Conservation (phyloP, 2,888 invertebrate species). For the Electrophaes corylata region DNA sequence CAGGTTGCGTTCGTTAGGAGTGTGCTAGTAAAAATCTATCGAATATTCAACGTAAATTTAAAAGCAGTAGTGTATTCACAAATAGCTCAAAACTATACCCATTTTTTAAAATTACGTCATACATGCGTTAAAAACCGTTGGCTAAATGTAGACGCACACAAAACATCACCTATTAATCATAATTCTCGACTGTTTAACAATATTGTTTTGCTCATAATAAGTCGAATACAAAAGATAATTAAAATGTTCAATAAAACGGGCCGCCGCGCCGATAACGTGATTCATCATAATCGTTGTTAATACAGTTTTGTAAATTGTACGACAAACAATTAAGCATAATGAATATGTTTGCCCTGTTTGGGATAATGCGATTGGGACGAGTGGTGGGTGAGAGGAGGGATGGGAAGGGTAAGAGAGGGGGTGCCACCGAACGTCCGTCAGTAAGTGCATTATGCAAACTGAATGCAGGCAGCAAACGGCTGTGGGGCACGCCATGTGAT, state of each 20-base stretch:
- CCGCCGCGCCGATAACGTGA: slow-evolving; percentile 49
- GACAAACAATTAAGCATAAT: slow-evolving; percentile 64
- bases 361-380: slow-evolving; percentile 55
- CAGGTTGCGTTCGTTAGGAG: too few species aligned
- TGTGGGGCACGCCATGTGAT: slow-evolving; percentile 38
- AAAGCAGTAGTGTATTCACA: too few species aligned
- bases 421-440: slow-evolving; percentile 34
- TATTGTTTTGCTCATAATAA: slow-evolving; percentile 51
- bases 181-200: slow-evolving; percentile 52
- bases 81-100: too few species aligned
- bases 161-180: slow-evolving; percentile 54
- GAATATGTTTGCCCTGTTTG: slow-evolving; percentile 57
- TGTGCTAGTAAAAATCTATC: too few species aligned
- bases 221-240: slow-evolving; percentile 51
- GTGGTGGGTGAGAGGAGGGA: slow-evolving; percentile 22
- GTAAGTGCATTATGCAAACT: slow-evolving; percentile 51
- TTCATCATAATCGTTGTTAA: slow-evolving; percentile 56
- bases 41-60: too few species aligned
- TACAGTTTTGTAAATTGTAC: slow-evolving; percentile 56
- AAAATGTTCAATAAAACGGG: slow-evolving; percentile 48
- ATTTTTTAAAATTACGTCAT: neutral
- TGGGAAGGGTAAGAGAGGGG: slow-evolving; percentile 5
- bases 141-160: neutral
- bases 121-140: neutral
- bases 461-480: slow-evolving; percentile 42